Conservation (phyloP, 2,888 invertebrate species). For the Opisthograptis luteolata region DNA sequence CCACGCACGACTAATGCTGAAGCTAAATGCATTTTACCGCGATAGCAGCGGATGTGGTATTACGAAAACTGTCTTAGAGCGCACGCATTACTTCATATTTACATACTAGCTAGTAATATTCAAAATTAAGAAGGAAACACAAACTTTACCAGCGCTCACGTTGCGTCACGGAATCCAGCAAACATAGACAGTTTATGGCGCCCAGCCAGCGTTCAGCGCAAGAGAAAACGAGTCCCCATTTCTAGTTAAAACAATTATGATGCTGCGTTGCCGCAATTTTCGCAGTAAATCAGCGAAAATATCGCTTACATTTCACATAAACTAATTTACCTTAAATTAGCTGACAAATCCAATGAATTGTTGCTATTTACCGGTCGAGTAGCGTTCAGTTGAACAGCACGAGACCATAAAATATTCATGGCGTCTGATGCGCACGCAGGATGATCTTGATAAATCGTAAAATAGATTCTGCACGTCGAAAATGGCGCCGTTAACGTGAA, state of each 20-base stretch:
- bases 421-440: conserved; percentile 47
- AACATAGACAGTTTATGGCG: conserved; percentile 11
- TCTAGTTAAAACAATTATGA: conserved; percentile 37
- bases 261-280: conserved; percentile 30
- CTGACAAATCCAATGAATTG: conserved; percentile 25
- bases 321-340: conserved; percentile 26
- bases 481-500: conserved; percentile 33
- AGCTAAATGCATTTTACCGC: conserved; percentile 60
- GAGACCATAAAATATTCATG: conserved; percentile 61
- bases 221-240: conserved; percentile 22
- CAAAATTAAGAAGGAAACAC: conserved; percentile 19
- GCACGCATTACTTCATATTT: conserved; percentile 25
- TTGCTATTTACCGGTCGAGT: conserved; percentile 46
- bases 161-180: conserved; percentile 17
- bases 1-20: conserved; percentile 71
- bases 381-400: conserved; percentile 50
- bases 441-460: conserved; percentile 51
- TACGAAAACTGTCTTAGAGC: conserved; percentile 49
- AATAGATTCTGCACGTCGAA: conserved; percentile 26
- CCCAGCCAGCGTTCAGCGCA: neutral
- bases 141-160: neutral
- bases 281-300: conserved; percentile 33
- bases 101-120: conserved; percentile 27
- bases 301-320: conserved; percentile 33
- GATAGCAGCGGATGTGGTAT: conserved; percentile 47